phyloP scores from a whole-genome alignment of 2,888 invertebrate genomes.

The Halictus quadricinctus region DNA sequence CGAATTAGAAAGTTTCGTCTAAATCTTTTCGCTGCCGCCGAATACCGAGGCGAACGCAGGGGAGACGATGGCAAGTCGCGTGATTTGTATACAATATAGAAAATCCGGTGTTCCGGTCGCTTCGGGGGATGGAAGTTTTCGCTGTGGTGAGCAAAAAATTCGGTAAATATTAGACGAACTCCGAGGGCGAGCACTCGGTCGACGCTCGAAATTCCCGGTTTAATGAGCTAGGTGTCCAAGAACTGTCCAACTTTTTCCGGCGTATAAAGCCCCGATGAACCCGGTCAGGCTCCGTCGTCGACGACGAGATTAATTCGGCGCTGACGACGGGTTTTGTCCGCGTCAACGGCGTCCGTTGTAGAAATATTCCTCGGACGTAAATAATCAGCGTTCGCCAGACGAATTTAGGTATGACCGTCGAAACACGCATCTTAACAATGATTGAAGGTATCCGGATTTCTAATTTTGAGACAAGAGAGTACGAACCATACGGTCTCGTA shows the following conservation, averaged over 20 bases:
- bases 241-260: slow-evolving; percentile 42
- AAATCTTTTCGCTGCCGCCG: neutral
- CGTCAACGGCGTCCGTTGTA: slow-evolving; percentile 27
- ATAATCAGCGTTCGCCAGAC: neutral
- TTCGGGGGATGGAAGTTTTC: neutral
- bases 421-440: neutral
- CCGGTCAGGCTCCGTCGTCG: slow-evolving; percentile 10
- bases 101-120: neutral
- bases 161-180: slow-evolving; percentile 44
- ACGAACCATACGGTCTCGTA: neutral
- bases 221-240: slow-evolving; percentile 33
- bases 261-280: slow-evolving; percentile 15
- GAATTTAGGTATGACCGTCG: neutral
- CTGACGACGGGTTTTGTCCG: slow-evolving; percentile 47
- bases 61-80: neutral
- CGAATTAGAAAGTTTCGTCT: neutral
- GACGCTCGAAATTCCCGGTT: slow-evolving; percentile 44
- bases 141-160: slow-evolving; percentile 9
- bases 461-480: neutral
- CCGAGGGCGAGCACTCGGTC: slow-evolving; percentile 3
- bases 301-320: slow-evolving; percentile 50
- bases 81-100: slow-evolving; percentile 14
- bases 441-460: neutral
- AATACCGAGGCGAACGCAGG: neutral
- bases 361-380: neutral